Base-by-base conservation (phyloP, 92 coral and sea anemone species). In the Zoanthus sociatus region DNA sequence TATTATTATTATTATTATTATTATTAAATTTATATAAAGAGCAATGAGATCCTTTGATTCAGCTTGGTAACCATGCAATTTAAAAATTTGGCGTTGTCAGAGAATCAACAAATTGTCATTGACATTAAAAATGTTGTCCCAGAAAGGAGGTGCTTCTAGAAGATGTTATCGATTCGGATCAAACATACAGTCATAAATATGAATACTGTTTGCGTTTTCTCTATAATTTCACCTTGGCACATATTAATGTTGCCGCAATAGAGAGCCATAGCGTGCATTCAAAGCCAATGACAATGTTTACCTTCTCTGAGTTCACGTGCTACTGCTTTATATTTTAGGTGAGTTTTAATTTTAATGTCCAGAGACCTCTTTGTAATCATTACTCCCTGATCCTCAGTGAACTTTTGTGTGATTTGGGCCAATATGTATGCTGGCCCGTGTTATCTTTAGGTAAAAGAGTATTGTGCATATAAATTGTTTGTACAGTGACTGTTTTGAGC, bases 141-240 rank as follows among this genome's bases (percentile, higher is more conserved):
- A 45, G 42, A n/a, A 33, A 71, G 72, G 74, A 81, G 85, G 73
- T 46, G 85, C 61, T n/a, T 3, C 1, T 1, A 20, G 8, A 60
- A 32, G 85, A 81, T 66, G 76, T 81, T 81, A 79, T 79, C 84
- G 71, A 48, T 37, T 42, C 73, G 31, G 84, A 63, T 81, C 21
- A 66, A 63, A 81, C 32, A 54, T 54, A 5, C 67, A 7, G 55
- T 50, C 55, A 50, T 50, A 77, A 63, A 37, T 60, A 44, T 55
- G 71, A 61, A 60, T 42, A 66, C 73, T 81, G 85, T 64, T 64
- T 11, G 60, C 61, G 47, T 26, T 66, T 61, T 81, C 85, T 66
- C 54, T 50, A 45, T 81, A 44, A 81, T 45, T 46, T 55, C 84
- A 78, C 17, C 17, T 20, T 20, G 10, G 6, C 15, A 7, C 16